Conservation (phyloP, 2,888 invertebrate species). For the Spodoptera picta region DNA sequence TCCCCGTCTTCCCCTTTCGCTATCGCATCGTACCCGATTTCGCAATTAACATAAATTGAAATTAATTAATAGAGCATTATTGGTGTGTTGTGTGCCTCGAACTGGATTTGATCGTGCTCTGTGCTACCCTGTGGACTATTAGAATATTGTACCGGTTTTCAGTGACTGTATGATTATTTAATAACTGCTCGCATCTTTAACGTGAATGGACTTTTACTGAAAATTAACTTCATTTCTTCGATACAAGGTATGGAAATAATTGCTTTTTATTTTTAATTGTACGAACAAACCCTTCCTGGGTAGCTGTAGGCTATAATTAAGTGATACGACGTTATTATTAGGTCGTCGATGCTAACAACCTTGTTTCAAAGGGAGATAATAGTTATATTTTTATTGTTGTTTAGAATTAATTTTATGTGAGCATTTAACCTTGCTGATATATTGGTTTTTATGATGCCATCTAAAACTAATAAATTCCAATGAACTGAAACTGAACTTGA, state of each 20-base stretch:
- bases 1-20: conserved; percentile 61
- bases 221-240: conserved; percentile 63
- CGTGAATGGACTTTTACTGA: conserved; percentile 73
- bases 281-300: conserved; percentile 24
- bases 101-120: conserved; percentile 77
- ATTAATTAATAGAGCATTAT: conserved; percentile 70
- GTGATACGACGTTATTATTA: conserved; percentile 25
- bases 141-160: conserved; percentile 43
- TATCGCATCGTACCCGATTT: conserved; percentile 71
- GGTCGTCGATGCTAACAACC: conserved; percentile 18
- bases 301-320: conserved; percentile 41
- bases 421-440: not conserved
- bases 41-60: conserved; percentile 79
- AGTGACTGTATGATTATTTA: conserved; percentile 66
- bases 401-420: conserved; percentile 1
- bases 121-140: conserved; percentile 70
- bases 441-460: too few species aligned
- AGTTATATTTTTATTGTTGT: conserved; percentile 22
- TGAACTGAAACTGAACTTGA: too few species aligned
- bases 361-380: conserved; percentile 12
- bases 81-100: conserved; percentile 75
- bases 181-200: conserved; percentile 59
- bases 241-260: conserved; percentile 73
- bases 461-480: too few species aligned
- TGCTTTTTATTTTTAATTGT: conserved; percentile 47